Conservation (phyloP, 2,888 invertebrate genomes). For the Vandiemenella viatica region DNA sequence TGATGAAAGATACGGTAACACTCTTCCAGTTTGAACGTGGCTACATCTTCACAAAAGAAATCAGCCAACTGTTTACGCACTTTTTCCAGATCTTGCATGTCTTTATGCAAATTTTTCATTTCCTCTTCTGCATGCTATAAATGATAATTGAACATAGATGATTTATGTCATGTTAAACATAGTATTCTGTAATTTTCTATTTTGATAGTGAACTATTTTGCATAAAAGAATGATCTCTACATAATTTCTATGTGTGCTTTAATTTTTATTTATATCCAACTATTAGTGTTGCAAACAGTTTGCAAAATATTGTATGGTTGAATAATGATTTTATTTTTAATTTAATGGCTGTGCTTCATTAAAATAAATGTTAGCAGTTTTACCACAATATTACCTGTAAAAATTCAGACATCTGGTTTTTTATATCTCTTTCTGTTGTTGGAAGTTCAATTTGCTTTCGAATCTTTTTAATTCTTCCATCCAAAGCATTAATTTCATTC, state of each 20-base stretch:
- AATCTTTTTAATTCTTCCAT: constrained; percentile 60
- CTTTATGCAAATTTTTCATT: constrained; percentile 57
- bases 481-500: constrained; percentile 72
- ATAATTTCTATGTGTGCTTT: too few relatives aligned
- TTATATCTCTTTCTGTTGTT: constrained; percentile 64
- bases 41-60: constrained; percentile 88
- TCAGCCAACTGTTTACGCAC: constrained; percentile 68
- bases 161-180: not conserved
- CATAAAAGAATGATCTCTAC: not conserved
- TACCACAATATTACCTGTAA: too few relatives aligned
- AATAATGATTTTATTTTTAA: too few relatives aligned
- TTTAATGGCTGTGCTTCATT: too few relatives aligned
- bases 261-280: too few relatives aligned
- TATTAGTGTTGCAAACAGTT: too few relatives aligned
- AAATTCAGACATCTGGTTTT: constrained; percentile 76
- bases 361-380: too few relatives aligned
- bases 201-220: not conserved
- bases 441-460: constrained; percentile 63
- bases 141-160: not conserved
- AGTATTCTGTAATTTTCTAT: not conserved
- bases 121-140: constrained; percentile 61
- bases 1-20: constrained; percentile 79
- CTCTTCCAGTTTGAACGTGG: constrained; percentile 82
- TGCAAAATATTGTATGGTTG: too few relatives aligned
- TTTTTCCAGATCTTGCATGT: constrained; percentile 68